Conservation (phyloP, 2,797 vertebrate genomes). For the Ptychadena robeensis region DNA sequence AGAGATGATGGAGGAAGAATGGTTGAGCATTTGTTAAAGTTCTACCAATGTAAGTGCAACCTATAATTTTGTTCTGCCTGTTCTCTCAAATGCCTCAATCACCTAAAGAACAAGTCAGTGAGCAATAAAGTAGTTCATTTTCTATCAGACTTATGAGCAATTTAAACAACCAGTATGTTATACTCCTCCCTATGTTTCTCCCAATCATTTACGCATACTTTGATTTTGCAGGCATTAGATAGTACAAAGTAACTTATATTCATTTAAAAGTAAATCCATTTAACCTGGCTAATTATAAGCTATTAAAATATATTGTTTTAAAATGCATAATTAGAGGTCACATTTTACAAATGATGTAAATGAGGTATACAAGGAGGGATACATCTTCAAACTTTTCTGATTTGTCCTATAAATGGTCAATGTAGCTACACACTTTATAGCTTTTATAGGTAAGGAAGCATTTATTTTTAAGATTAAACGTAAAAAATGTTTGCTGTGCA, state of each 20-base stretch:
- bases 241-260: slow-evolving; percentile 10
- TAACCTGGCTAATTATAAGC: too few species aligned
- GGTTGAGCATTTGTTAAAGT: slow-evolving; percentile 80
- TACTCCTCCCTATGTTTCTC: slow-evolving; percentile 44
- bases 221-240: slow-evolving; percentile 25
- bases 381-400: too few species aligned
- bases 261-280: too few species aligned
- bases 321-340: too few species aligned
- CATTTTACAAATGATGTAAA: too few species aligned
- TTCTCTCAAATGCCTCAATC: slow-evolving; percentile 81
- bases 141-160: slow-evolving; percentile 65
- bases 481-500: too few species aligned
- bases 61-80: slow-evolving; percentile 76
- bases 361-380: too few species aligned
- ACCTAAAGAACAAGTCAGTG: slow-evolving; percentile 74
- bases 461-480: too few species aligned
- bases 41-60: slow-evolving; percentile 75
- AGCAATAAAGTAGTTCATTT: slow-evolving; percentile 73
- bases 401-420: too few species aligned
- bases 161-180: slow-evolving; percentile 40
- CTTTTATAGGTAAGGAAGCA: too few species aligned
- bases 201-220: slow-evolving; percentile 31
- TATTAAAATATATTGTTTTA: too few species aligned
- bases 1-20: slow-evolving; percentile 69
- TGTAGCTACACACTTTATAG: too few species aligned